These are phyloP conservation scores for Taxidea taxus DNA, from an alignment of 2,113 vertebrate species.

Conservation along the genomic window DNA sequence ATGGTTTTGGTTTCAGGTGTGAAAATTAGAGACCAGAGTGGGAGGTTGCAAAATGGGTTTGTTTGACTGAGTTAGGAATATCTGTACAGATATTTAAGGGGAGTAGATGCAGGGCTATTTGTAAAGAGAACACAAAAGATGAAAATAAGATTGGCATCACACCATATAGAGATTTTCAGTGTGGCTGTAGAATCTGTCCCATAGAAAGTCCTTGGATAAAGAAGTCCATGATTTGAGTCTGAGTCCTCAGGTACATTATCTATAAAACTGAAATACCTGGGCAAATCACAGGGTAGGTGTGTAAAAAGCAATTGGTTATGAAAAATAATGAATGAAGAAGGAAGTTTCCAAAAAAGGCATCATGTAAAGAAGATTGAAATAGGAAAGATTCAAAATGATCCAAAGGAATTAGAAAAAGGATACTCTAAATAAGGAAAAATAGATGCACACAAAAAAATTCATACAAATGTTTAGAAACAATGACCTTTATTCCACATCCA, in stretches of 20 bases:
- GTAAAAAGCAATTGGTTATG: neutral
- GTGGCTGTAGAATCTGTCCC: neutral
- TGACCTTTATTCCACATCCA: neutral
- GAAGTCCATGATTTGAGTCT: neutral
- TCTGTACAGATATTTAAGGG: neutral
- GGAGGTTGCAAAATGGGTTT: neutral
- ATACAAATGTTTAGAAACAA: neutral
- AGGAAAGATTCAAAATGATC: neutral
- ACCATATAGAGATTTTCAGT: neutral
- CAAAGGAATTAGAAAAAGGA: neutral
- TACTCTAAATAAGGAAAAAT: neutral
- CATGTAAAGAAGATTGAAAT: neutral
- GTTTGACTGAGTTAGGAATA: neutral
- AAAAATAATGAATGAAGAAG: neutral
- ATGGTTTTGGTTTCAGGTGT: neutral
- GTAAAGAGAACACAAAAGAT: neutral
- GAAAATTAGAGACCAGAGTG: neutral
- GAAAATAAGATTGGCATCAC: neutral
- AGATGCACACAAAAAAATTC: neutral
- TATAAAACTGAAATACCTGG: neutral
- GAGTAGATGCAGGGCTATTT: neutral
- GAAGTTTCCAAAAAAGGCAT: neutral
- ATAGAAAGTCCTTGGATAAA: neutral
- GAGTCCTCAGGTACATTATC: neutral
- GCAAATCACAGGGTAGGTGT: neutral